Evolutionary conservation across 2,113 vertebrate genomes (phyloP).

Genomic region (Gavialis gangeticus): DNA sequence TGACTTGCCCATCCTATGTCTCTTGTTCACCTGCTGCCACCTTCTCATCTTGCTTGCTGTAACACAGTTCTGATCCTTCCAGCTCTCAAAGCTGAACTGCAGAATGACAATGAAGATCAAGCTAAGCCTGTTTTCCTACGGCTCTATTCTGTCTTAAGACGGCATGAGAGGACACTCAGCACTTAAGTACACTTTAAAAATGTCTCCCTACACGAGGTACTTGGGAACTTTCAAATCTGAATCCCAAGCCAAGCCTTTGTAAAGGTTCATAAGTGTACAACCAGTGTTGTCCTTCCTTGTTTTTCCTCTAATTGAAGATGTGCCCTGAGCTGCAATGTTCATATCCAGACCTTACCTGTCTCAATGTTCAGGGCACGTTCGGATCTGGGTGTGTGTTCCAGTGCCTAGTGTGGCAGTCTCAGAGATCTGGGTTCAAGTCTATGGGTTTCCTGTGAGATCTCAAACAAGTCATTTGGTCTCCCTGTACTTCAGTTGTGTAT

Average conservation of each 20-base stretch:
- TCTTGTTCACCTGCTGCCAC: no score
- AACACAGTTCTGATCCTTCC: no score
- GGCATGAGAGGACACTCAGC: no score
- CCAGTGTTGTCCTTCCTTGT: not conserved
- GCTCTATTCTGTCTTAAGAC: no score
- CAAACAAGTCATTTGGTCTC: not conserved
- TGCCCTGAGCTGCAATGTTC: not conserved
- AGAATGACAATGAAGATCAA: no score
- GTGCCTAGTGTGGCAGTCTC: not conserved
- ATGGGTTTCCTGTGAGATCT: not conserved
- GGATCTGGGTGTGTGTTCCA: not conserved
- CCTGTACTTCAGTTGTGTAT: not conserved
- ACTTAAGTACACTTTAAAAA: no score
- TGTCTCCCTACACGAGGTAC: no score
- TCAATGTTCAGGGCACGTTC: not conserved
- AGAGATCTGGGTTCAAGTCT: not conserved
- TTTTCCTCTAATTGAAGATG: not conserved
- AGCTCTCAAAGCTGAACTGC: no score
- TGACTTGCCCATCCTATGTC: no score
- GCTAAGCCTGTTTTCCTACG: no score
- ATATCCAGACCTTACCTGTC: not conserved
- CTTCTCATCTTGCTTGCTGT: no score
- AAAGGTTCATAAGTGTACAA: not conserved
- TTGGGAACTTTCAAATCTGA: not conserved
- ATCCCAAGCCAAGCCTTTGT: not conserved